Conservation (phyloP, 2,888 invertebrate species). For the Herminia tarsipennalis region DNA sequence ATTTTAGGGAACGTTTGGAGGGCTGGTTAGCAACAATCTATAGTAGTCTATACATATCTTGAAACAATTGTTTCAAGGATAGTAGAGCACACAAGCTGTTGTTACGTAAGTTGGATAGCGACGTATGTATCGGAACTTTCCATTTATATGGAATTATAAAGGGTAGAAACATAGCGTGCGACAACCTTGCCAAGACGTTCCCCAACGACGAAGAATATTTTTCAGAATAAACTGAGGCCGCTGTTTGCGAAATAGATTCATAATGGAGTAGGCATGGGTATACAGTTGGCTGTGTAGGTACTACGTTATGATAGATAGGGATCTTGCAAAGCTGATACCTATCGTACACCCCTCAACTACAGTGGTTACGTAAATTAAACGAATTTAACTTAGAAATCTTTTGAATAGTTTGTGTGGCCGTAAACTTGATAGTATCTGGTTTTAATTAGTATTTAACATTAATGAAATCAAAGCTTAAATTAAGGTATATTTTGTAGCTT, state of each 20-base stretch:
- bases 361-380: conserved; percentile 16
- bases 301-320: conserved; percentile 32
- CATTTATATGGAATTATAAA: conserved; percentile 48
- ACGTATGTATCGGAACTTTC: conserved; percentile 50
- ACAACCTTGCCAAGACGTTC: conserved; percentile 56
- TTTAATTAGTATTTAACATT: neutral
- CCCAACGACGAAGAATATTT: conserved; percentile 59
- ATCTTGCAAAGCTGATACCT: conserved; percentile 48
- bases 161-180: conserved; percentile 66
- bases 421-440: neutral
- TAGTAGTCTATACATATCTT: no score
- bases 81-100: conserved; percentile 38
- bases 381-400: conserved; percentile 10
- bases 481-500: no score
- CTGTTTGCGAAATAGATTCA: conserved; percentile 48
- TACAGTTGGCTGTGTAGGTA: conserved; percentile 11
- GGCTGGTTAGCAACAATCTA: no score
- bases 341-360: conserved; percentile 18
- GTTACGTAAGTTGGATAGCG: conserved; percentile 57
- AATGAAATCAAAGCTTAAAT: no score
- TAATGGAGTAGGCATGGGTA: conserved; percentile 35
- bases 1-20: no score
- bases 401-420: neutral
- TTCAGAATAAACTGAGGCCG: conserved; percentile 57
- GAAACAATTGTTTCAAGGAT: no score